phyloP scores from a whole-genome alignment of 2,113 vertebrate genomes.

The Ondatra zibethicus region DNA sequence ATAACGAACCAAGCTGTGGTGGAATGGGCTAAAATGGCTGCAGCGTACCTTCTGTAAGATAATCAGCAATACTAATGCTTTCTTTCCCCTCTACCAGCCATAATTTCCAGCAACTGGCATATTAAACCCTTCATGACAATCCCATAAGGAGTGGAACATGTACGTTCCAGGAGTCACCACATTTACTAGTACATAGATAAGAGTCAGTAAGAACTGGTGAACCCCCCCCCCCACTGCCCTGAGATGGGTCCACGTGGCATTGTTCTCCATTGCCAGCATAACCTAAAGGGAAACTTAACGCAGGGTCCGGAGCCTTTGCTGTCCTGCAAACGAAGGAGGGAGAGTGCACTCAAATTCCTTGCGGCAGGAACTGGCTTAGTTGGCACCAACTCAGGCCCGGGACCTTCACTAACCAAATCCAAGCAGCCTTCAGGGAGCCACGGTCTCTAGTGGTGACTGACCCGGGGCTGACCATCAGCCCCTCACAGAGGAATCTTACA shows the following conservation, averaged over 20 bases:
- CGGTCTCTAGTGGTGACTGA: neutral
- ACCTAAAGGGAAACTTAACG: neutral
- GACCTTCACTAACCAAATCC: neutral
- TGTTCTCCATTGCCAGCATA: neutral
- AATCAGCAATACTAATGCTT: neutral
- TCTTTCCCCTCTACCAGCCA: neutral
- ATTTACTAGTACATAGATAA: neutral
- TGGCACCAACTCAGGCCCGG: neutral
- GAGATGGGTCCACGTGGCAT: neutral
- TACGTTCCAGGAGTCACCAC: neutral
- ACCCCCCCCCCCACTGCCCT: too few relatives aligned
- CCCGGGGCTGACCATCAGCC: neutral
- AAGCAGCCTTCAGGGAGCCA: neutral
- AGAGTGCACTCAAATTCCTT: neutral
- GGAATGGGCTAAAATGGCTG: neutral
- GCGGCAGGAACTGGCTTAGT: rapidly evolving
- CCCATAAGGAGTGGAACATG: neutral
- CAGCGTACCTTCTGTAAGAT: neutral
- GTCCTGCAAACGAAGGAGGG: neutral
- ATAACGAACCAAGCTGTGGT: neutral
- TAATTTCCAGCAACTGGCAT: neutral
- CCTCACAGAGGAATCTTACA: neutral
- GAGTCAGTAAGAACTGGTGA: neutral
- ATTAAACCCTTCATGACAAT: neutral
- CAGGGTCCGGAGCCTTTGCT: neutral